These are phyloP conservation scores for Plectrocnemia conspersa DNA, from an alignment of 1,140 invertebrate genomes.

Conservation along the genomic window DNA sequence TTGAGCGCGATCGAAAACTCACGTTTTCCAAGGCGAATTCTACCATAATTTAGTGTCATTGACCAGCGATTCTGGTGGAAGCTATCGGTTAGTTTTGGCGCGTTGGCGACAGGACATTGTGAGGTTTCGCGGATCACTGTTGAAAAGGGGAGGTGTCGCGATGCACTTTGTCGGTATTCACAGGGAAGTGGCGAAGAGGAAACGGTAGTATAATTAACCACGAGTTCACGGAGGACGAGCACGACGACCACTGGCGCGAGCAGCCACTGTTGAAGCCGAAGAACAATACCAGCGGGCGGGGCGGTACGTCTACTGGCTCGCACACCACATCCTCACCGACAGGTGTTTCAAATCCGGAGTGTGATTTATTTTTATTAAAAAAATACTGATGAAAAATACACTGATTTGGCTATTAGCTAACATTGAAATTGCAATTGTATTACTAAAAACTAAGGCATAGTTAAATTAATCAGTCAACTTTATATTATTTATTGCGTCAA, in stretches of 20 bases:
- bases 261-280: slow-evolving; percentile 11
- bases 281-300: slow-evolving; percentile 21
- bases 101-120: neutral
- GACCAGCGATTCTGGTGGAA: neutral
- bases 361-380: slow-evolving; percentile 2
- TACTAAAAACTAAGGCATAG: too few relatives aligned
- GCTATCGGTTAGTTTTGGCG: neutral
- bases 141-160: neutral
- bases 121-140: neutral
- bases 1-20: slow-evolving; percentile 32
- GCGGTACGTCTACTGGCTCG: slow-evolving; percentile 18
- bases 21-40: slow-evolving; percentile 50
- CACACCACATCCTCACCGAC: slow-evolving; percentile 8
- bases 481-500: too few relatives aligned
- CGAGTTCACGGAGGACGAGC: slow-evolving; percentile 5
- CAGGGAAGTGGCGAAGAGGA: slow-evolving; percentile 7
- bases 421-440: too few relatives aligned
- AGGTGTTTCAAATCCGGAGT: slow-evolving; percentile 12
- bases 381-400: too few relatives aligned
- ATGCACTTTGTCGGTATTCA: slow-evolving; percentile 5
- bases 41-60: slow-evolving; percentile 40
- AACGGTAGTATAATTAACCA: slow-evolving; percentile 10
- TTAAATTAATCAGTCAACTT: too few relatives aligned
- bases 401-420: too few relatives aligned
- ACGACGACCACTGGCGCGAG: slow-evolving; percentile 12